phyloP scores from a whole-genome alignment of 2,113 vertebrate species.

The Carassius auratus region DNA sequence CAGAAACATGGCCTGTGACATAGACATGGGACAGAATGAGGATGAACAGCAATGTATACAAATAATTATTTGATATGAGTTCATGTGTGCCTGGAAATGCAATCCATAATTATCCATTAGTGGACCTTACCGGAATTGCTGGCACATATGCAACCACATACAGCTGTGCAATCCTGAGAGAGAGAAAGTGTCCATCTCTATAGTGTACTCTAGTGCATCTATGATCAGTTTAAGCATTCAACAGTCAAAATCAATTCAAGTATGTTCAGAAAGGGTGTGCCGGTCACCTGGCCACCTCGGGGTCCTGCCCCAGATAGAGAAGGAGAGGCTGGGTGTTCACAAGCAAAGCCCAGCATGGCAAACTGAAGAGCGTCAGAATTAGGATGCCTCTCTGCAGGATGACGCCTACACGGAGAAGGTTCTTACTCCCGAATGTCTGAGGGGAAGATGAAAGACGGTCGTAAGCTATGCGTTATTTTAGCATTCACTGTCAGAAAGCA shows the following conservation, averaged over 20 bases:
- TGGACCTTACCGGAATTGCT: conserved; percentile 89
- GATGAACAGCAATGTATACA: not conserved
- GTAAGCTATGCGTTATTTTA: not conserved
- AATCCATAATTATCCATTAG: conserved; percentile 3
- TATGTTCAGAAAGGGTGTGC: not conserved
- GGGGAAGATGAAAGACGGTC: conserved; percentile 2
- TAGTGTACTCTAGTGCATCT: not conserved
- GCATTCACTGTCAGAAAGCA: too few relatives aligned
- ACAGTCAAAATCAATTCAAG: not conserved
- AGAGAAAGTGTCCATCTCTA: conserved; percentile 15
- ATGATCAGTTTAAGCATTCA: not conserved
- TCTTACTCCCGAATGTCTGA: conserved; percentile 85
- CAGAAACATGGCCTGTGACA: conserved; percentile 82
- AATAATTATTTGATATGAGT: not conserved
- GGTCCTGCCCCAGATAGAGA: conserved; percentile 81
- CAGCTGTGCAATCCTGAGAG: conserved; percentile 85
- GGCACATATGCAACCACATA: conserved; percentile 88
- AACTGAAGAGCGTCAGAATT: conserved; percentile 86
- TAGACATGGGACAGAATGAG: conserved; percentile 20
- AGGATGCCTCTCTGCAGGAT: conserved; percentile 85
- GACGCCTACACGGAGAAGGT: conserved; percentile 84
- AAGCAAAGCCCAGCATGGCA: conserved; percentile 91
- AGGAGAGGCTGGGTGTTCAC: conserved; percentile 84
- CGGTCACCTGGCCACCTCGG: conserved; percentile 82
- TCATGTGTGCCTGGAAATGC: not conserved